These are phyloP conservation scores for Drosophila nigromelanica DNA, from an alignment of 1,140 invertebrate genomes.

Conservation along the genomic window DNA sequence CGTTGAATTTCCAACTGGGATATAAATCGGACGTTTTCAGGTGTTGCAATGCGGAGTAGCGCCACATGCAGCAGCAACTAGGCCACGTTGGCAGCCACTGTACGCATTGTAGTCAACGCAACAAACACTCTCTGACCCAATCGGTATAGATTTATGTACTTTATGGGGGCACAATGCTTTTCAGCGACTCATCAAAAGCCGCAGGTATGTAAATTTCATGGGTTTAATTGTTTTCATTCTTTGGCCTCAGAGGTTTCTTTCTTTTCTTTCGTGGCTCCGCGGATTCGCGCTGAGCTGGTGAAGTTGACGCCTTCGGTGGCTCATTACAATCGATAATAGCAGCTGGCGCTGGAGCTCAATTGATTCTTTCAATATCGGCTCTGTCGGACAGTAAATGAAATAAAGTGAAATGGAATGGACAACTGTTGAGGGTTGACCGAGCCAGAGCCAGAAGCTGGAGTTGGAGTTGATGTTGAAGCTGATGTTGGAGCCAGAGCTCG, in stretches of 20 bases:
- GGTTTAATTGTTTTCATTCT: constrained; percentile 70
- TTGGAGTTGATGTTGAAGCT: too few relatives aligned
- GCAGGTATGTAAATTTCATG: constrained; percentile 70
- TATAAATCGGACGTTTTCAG: not conserved
- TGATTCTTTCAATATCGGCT: constrained; percentile 61
- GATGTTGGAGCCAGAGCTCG: constrained; percentile 25
- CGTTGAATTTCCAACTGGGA: not conserved
- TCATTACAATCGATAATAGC: constrained; percentile 80
- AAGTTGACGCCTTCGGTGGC: constrained; percentile 79
- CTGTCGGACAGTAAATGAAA: constrained; percentile 49
- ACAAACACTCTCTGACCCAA: not conserved
- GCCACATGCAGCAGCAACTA: constrained; percentile 4
- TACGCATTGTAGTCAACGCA: constrained; percentile 12
- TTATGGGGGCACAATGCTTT: constrained; percentile 31
- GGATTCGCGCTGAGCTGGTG: constrained; percentile 44
- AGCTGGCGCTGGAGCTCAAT: constrained; percentile 59
- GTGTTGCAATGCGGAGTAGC: not conserved
- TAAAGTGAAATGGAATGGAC: constrained; percentile 56
- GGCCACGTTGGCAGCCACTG: constrained; percentile 1
- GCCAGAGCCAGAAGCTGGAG: not conserved
- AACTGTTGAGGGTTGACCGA: constrained; percentile 44
- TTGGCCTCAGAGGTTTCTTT: constrained; percentile 5
- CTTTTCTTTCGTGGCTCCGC: constrained; percentile 29
- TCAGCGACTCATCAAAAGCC: constrained; percentile 72
- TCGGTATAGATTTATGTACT: constrained; percentile 1